These are phyloP conservation scores for Sebastes fasciatus DNA, from an alignment of 2,113 vertebrate species.

Conservation along the genomic window DNA sequence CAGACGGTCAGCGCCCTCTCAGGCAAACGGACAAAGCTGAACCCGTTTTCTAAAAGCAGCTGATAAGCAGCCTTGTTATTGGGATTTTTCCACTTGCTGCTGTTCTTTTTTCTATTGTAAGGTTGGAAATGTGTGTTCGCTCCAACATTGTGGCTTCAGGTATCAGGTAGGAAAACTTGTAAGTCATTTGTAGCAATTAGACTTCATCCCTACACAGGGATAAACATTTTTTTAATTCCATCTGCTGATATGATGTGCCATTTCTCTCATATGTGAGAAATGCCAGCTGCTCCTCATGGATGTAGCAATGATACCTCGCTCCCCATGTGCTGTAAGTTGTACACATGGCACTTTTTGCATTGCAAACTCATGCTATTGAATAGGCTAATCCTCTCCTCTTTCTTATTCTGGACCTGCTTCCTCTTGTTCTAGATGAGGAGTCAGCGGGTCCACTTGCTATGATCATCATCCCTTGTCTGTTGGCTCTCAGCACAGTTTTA, in stretches of 20 bases:
- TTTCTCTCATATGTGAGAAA: constrained; percentile 52
- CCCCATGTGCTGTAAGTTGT: constrained; percentile 62
- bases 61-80: background rate
- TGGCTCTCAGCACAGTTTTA: constrained; percentile 75
- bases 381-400: background rate
- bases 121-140: background rate
- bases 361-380: background rate
- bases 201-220: background rate
- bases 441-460: constrained; percentile 62
- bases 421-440: constrained; percentile 65
- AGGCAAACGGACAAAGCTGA: constrained; percentile 19
- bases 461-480: constrained; percentile 77
- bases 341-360: background rate
- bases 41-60: background rate
- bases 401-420: background rate
- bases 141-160: background rate
- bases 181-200: background rate
- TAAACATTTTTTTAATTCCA: background rate
- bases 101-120: background rate
- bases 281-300: constrained; percentile 59
- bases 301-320: constrained; percentile 62
- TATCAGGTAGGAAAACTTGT: constrained; percentile 34
- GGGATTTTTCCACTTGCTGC: background rate
- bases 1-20: constrained; percentile 58
- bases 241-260: constrained; percentile 3